Percentiles rank a stretch among this genome's conserved stretches.
phyloP scores from a whole-genome alignment of 2,888 invertebrate genomes.

The Myopa testacea region DNA sequence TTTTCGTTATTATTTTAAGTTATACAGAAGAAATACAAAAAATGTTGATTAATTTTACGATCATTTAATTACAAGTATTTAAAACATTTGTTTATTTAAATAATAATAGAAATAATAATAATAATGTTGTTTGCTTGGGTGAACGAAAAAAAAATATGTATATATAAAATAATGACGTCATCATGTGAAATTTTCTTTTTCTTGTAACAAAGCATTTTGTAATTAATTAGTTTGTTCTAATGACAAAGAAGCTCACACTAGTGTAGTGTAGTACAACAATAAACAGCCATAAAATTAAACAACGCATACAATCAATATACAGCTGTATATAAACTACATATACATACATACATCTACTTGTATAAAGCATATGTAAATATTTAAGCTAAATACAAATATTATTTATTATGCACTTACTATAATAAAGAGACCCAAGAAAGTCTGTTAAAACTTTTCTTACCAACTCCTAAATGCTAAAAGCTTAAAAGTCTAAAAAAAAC shows the following conservation, averaged over 20 bases:
- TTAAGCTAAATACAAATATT: conserved; percentile 44
- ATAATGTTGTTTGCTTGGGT: not conserved
- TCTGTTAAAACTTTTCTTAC: conserved; percentile 29
- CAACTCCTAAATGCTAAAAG: conserved; percentile 33
- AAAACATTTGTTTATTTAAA: conserved; percentile 19
- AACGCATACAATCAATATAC: conserved; percentile 32
- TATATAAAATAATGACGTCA: conserved; percentile 27
- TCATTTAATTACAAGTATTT: conserved; percentile 14
- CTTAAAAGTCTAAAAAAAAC: conserved; percentile 35
- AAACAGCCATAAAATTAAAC: conserved; percentile 36
- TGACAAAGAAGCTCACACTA: conserved; percentile 15
- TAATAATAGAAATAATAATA: conserved; percentile 31
- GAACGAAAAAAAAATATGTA: not conserved
- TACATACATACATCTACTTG: not conserved
- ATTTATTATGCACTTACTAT: conserved; percentile 34
- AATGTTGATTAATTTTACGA: not conserved
- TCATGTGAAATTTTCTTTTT: not conserved
- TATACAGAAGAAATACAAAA: not conserved
- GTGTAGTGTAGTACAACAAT: conserved; percentile 25
- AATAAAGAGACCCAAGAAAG: conserved; percentile 26
- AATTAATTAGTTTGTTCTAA: conserved; percentile 16
- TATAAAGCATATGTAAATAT: not conserved
- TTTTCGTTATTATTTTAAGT: not conserved
- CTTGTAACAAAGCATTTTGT: not conserved
- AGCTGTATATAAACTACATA: conserved; percentile 9